A percentile compares a stretch with the other conserved stretches of the same genome.
These are phyloP conservation scores for Rhea pennata DNA, from an alignment of 2,113 vertebrate species.

Conservation along the genomic window DNA sequence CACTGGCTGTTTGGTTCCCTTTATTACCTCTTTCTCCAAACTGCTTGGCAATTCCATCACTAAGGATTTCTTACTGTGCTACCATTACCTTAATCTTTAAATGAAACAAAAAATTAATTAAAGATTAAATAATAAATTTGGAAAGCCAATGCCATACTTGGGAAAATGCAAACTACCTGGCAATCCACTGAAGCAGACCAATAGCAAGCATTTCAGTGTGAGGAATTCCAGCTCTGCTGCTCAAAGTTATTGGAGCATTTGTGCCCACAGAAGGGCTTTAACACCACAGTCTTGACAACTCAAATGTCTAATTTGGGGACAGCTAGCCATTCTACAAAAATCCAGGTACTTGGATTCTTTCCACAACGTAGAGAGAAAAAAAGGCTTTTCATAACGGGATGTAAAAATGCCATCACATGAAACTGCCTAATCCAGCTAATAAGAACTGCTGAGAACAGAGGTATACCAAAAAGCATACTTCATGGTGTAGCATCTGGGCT, in stretches of 20 bases:
- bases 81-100: background rate
- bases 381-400: background rate
- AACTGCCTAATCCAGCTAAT: fast-evolving
- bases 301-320: background rate
- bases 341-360: background rate
- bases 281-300: background rate
- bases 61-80: background rate
- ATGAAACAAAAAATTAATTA: background rate
- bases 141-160: fast-evolving
- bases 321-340: background rate
- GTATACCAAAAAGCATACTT: fast-evolving
- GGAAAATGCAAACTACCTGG: background rate
- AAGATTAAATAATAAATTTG: background rate
- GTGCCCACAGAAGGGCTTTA: background rate
- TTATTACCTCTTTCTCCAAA: background rate
- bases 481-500: background rate
- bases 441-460: background rate
- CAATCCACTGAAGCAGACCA: background rate
- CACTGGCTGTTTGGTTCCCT: background rate
- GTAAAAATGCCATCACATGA: background rate
- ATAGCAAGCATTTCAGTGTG: background rate
- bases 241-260: background rate
- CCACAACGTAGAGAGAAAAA: background rate
- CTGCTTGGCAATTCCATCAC: background rate
- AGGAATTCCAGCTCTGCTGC: background rate